phyloP scores from a whole-genome alignment of 2,113 vertebrate species.

The Hipposideros armiger region DNA sequence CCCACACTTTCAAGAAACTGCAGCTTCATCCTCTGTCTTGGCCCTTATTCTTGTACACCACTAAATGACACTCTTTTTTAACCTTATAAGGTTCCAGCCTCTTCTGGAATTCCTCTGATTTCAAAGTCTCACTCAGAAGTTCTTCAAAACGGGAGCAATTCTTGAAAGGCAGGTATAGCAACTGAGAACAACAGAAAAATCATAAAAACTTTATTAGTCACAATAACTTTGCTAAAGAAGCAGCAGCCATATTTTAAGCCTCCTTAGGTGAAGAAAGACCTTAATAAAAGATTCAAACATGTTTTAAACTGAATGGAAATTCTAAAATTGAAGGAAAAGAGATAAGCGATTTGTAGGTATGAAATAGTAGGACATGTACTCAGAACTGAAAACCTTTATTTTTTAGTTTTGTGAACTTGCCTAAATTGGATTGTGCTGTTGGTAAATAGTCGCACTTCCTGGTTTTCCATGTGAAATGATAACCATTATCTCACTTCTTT shows the following conservation, averaged over 20 bases:
- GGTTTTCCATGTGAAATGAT: background rate
- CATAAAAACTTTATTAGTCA: background rate
- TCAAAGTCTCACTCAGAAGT: slow-evolving; percentile 85
- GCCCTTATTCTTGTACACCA: background rate
- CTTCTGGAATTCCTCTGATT: slow-evolving; percentile 80
- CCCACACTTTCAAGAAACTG: background rate
- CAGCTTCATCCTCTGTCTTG: background rate
- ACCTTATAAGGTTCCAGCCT: slow-evolving; percentile 86
- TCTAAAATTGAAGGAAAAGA: slow-evolving; percentile 40
- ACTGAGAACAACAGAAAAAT: slow-evolving; percentile 80
- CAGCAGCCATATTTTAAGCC: background rate
- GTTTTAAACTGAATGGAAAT: background rate
- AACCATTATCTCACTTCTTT: background rate
- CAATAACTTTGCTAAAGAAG: background rate
- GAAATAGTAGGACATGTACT: background rate
- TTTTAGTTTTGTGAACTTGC: background rate
- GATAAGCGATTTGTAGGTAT: background rate
- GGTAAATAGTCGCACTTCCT: background rate
- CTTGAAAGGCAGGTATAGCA: slow-evolving; percentile 83
- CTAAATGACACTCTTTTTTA: background rate
- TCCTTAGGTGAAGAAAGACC: background rate
- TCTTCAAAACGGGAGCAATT: slow-evolving; percentile 86
- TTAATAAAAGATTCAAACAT: slow-evolving; percentile 1
- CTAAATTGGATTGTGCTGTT: background rate
- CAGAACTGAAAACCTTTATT: background rate